Percentiles rank a stretch among this genome's conserved stretches.
Evolutionary conservation across 2,797 vertebrate genomes (phyloP).

Genomic region (Smutsia temminckii): DNA sequence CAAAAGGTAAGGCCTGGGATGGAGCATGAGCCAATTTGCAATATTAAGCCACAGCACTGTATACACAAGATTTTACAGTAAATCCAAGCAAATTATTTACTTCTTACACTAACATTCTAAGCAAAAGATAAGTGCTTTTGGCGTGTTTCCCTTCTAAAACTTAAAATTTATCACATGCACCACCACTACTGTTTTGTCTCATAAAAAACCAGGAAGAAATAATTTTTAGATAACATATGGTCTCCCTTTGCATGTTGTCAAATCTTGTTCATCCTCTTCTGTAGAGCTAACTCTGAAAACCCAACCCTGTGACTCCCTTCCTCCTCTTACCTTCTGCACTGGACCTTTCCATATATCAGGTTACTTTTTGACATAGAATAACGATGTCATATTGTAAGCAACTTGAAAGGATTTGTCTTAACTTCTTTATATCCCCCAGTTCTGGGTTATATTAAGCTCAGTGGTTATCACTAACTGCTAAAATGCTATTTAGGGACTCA

Average conservation of each 20-base stretch:
- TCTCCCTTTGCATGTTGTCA: background rate
- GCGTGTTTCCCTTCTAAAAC: background rate
- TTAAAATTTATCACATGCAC: background rate
- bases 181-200: background rate
- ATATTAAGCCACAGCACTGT: background rate
- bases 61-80: background rate
- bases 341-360: background rate
- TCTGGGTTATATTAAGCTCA: background rate
- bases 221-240: background rate
- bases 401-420: background rate
- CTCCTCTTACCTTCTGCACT: background rate
- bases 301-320: background rate
- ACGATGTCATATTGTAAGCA: background rate
- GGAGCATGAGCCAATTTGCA: background rate
- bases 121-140: background rate
- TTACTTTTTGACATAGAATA: background rate
- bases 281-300: background rate
- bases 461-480: background rate
- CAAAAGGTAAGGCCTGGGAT: background rate
- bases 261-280: background rate
- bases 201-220: background rate
- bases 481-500: background rate
- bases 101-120: background rate
- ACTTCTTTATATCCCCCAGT: background rate
- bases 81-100: background rate